These are phyloP conservation scores for Phorcus lineatus DNA, from an alignment of 2,888 invertebrate genomes.

Conservation along the genomic window DNA sequence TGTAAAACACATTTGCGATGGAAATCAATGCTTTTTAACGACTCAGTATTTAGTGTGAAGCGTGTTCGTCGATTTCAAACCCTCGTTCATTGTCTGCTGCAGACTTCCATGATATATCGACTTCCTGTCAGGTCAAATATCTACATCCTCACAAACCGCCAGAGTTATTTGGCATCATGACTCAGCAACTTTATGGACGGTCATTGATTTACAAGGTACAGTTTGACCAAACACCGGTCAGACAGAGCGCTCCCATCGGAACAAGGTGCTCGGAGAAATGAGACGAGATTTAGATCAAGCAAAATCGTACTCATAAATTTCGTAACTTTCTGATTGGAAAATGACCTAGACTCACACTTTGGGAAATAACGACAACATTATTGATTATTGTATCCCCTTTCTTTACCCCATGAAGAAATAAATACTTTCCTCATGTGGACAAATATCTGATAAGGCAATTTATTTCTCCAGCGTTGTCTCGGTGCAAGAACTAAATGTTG, in stretches of 20 bases:
- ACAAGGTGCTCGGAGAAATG: not conserved
- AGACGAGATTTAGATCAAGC: not conserved
- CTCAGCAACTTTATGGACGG: not conserved
- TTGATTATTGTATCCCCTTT: not conserved
- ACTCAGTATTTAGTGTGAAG: no score
- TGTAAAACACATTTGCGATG: no score
- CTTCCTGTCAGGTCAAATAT: no score
- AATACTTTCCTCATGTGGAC: not conserved
- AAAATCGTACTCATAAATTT: not conserved
- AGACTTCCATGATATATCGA: no score
- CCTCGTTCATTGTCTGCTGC: no score
- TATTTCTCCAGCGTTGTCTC: not conserved
- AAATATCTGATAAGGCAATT: not conserved
- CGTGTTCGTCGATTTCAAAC: no score
- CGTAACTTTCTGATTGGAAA: not conserved
- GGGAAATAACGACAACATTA: not conserved
- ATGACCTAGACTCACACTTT: not conserved
- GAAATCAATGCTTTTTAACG: no score
- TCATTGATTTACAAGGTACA: not conserved
- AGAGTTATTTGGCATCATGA: not conserved
- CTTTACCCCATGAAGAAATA: constrained; percentile 2
- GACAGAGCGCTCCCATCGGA: not conserved
- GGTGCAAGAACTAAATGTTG: not conserved
- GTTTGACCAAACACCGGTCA: not conserved
- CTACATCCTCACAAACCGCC: no score